Evolutionary conservation across 2,888 invertebrate species (phyloP).

Genomic region (Conus canariensis): DNA sequence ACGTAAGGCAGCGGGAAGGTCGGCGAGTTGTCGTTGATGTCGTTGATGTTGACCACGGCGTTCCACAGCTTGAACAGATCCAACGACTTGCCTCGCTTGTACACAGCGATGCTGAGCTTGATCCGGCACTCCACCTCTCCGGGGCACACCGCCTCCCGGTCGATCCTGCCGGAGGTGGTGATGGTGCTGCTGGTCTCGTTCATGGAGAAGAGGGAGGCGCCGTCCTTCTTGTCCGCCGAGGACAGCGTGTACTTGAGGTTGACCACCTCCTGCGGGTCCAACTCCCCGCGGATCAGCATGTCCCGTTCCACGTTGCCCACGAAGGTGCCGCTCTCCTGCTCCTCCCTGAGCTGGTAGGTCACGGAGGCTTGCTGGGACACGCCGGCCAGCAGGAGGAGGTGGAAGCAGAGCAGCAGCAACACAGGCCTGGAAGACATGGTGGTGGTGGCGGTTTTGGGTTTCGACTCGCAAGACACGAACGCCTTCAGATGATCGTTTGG

Average conservation of each 20-base stretch:
- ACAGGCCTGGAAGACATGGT: not conserved
- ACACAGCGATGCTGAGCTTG: constrained; percentile 60
- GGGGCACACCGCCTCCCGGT: constrained; percentile 62
- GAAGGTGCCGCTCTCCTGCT: constrained; percentile 48
- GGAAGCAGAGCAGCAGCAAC: not conserved
- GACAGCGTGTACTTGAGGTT: constrained; percentile 64
- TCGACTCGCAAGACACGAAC: not conserved
- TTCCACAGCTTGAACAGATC: constrained; percentile 55
- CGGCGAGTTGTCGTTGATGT: constrained; percentile 69
- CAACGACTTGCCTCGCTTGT: constrained; percentile 49
- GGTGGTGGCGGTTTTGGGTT: too few species aligned
- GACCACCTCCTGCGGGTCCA: constrained; percentile 58
- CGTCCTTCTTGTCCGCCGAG: constrained; percentile 61
- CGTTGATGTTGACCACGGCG: constrained; percentile 56
- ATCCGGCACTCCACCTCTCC: constrained; percentile 54
- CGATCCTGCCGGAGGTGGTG: constrained; percentile 59
- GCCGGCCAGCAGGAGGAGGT: not conserved
- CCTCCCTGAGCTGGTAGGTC: constrained; percentile 49
- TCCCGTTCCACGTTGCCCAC: constrained; percentile 68
- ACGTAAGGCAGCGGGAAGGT: constrained; percentile 56
- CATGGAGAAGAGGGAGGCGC: constrained; percentile 61
- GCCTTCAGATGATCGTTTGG: not conserved
- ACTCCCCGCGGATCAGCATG: constrained; percentile 59
- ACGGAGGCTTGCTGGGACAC: constrained; percentile 11
- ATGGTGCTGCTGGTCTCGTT: constrained; percentile 61